phyloP scores from a whole-genome alignment of 1,140 invertebrate species.

The Heliconius himera region DNA sequence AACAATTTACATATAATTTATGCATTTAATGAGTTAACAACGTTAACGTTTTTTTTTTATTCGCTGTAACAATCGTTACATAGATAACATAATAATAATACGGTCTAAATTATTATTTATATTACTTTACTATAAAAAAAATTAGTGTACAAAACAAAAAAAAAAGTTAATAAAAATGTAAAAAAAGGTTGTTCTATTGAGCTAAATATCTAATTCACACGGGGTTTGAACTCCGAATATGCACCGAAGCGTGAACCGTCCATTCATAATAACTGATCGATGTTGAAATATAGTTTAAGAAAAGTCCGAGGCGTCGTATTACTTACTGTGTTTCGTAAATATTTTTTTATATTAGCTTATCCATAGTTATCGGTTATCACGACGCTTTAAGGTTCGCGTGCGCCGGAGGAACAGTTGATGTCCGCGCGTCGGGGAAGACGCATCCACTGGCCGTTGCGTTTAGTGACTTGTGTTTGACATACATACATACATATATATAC shows the following conservation, averaged over 20 bases:
- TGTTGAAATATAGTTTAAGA: constrained; percentile 41
- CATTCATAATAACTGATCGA: constrained; percentile 45
- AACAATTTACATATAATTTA: constrained; percentile 13
- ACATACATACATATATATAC: not conserved
- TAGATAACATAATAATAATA: not conserved
- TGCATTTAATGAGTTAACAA: constrained; percentile 10
- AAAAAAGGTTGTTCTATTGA: constrained; percentile 28
- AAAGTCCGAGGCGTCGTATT: constrained; percentile 39
- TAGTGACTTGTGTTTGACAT: constrained; percentile 36
- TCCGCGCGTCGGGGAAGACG: constrained; percentile 73
- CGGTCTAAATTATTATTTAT: not conserved
- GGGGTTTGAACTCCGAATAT: constrained; percentile 34
- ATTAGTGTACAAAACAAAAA: too few relatives aligned
- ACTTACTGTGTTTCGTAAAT: constrained; percentile 52
- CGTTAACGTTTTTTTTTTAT: not conserved
- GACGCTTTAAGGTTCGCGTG: constrained; percentile 49
- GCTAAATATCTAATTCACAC: constrained; percentile 38
- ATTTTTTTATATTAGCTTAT: constrained; percentile 57
- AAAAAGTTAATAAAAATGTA: constrained; percentile 6
- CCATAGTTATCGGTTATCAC: constrained; percentile 72
- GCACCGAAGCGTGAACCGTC: constrained; percentile 36
- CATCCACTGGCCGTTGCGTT: constrained; percentile 55
- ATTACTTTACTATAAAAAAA: too few relatives aligned
- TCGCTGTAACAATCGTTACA: constrained; percentile 1
- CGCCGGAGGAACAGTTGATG: constrained; percentile 70